Conservation (phyloP, 2,888 invertebrate genomes). For the Gastrophysa polygoni region DNA sequence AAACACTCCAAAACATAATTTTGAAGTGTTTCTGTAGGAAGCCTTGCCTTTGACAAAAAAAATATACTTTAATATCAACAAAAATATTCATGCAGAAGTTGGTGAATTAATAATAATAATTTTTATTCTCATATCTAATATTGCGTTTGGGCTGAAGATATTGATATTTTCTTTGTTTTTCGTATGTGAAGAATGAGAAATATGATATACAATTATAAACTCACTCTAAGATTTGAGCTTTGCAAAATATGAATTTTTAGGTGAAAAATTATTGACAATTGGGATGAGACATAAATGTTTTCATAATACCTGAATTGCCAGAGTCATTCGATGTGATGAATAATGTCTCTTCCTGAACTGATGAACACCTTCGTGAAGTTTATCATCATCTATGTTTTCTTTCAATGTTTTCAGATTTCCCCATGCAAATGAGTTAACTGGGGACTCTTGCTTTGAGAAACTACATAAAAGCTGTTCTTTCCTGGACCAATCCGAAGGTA, state of each 20-base stretch:
- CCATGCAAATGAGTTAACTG: slow-evolving; percentile 83
- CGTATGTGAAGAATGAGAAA: too few species aligned
- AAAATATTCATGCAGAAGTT: too few species aligned
- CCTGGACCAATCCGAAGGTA: slow-evolving; percentile 75
- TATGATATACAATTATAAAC: too few species aligned
- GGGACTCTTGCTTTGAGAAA: slow-evolving; percentile 72
- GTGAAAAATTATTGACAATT: too few species aligned
- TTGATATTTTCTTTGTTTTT: too few species aligned
- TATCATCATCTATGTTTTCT: slow-evolving; percentile 70
- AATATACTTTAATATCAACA: too few species aligned
- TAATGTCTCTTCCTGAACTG: slow-evolving; percentile 80
- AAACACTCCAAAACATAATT: slow-evolving; percentile 70
- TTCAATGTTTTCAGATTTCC: slow-evolving; percentile 79
- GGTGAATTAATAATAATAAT: too few species aligned
- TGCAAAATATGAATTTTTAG: too few species aligned
- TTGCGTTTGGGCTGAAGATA: too few species aligned
- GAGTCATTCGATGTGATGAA: slow-evolving; percentile 86
- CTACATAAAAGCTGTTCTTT: slow-evolving; percentile 77
- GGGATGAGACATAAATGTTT: too few species aligned
- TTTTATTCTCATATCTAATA: too few species aligned
- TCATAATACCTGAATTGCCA: slow-evolving; percentile 81
- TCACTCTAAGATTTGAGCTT: too few species aligned
- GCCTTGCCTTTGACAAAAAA: slow-evolving; percentile 58
- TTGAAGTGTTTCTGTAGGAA: slow-evolving; percentile 70
- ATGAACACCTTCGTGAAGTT: slow-evolving; percentile 72